Evolutionary conservation across 1,140 invertebrate genomes (phyloP).

Genomic region (Aphidius ervi): DNA sequence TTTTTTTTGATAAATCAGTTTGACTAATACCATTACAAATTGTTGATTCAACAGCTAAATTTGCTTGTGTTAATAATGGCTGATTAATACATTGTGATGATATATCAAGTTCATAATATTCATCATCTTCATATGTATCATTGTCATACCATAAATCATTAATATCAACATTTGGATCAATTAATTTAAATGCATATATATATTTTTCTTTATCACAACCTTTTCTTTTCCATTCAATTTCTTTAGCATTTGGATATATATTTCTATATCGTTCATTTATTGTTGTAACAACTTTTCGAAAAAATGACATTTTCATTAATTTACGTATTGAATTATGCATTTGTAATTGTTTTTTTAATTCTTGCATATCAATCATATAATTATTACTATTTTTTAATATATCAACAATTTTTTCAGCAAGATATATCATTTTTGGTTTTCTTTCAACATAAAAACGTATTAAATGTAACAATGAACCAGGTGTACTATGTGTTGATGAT

Average conservation of each 20-base stretch:
- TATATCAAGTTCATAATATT: conserved; percentile 48
- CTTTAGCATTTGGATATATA: conserved; percentile 58
- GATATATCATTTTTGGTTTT: conserved; percentile 55
- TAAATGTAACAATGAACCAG: conserved; percentile 59
- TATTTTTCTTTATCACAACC: conserved; percentile 51
- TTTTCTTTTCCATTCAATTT: conserved; percentile 56
- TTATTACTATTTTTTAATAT: conserved; percentile 56
- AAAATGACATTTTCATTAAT: conserved; percentile 51
- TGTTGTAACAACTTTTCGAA: conserved; percentile 49
- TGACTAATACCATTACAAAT: conserved; percentile 53
- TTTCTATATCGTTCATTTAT: conserved; percentile 54
- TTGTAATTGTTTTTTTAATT: conserved; percentile 51
- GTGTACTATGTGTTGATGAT: conserved; percentile 40
- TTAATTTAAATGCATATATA: conserved; percentile 54
- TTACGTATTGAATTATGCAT: conserved; percentile 52
- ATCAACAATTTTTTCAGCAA: conserved; percentile 57
- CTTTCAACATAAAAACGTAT: conserved; percentile 59
- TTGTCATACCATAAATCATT: conserved; percentile 50
- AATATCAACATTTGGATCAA: conserved; percentile 52
- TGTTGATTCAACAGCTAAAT: conserved; percentile 46
- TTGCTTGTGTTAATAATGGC: conserved; percentile 53
- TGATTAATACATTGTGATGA: conserved; percentile 40
- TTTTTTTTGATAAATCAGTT: conserved; percentile 38
- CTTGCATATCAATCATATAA: conserved; percentile 53
- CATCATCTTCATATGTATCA: conserved; percentile 54